These are phyloP conservation scores for Trissolcus japonicus DNA, from an alignment of 2,888 invertebrate species.

Conservation along the genomic window DNA sequence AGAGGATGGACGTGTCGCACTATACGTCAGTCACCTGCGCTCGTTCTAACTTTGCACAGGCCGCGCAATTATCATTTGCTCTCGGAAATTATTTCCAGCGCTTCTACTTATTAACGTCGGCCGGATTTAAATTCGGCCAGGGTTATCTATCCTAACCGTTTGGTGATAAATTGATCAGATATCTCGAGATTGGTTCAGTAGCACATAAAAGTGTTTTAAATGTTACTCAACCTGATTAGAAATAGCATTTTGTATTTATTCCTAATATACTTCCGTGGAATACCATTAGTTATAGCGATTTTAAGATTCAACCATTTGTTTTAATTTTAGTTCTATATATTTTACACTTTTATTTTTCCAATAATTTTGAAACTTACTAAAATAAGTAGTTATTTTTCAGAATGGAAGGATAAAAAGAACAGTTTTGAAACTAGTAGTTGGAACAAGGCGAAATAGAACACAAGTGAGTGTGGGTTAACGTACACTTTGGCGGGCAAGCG, in stretches of 20 bases:
- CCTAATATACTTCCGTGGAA: too few species aligned
- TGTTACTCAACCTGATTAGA: too few species aligned
- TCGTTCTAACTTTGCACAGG: slow-evolving; percentile 51
- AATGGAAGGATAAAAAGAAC: slow-evolving; percentile 4
- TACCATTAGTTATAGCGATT: too few species aligned
- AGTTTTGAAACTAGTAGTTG: slow-evolving; percentile 40
- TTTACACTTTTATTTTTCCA: too few species aligned
- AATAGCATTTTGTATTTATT: too few species aligned
- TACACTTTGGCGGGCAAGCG: slow-evolving; percentile 32
- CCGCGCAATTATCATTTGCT: slow-evolving; percentile 53
- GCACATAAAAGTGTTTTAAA: too few species aligned
- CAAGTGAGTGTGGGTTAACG: slow-evolving; percentile 31
- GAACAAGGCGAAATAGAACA: slow-evolving; percentile 19
- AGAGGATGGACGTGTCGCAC: slow-evolving; percentile 59
- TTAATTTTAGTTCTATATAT: too few species aligned
- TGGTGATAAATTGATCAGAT: too few species aligned
- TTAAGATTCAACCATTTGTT: too few species aligned
- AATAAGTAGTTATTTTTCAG: background rate
- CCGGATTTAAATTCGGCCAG: background rate
- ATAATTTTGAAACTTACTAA: background rate
- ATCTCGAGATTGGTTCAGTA: too few species aligned
- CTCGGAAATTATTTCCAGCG: slow-evolving; percentile 45
- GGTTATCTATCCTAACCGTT: too few species aligned
- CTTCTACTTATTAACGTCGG: slow-evolving; percentile 10
- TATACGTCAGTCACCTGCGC: slow-evolving; percentile 57